A percentile compares a stretch with the other conserved stretches of the same genome.
Conservation (phyloP, 2,797 vertebrate genomes). For the Sphenodon punctatus region DNA sequence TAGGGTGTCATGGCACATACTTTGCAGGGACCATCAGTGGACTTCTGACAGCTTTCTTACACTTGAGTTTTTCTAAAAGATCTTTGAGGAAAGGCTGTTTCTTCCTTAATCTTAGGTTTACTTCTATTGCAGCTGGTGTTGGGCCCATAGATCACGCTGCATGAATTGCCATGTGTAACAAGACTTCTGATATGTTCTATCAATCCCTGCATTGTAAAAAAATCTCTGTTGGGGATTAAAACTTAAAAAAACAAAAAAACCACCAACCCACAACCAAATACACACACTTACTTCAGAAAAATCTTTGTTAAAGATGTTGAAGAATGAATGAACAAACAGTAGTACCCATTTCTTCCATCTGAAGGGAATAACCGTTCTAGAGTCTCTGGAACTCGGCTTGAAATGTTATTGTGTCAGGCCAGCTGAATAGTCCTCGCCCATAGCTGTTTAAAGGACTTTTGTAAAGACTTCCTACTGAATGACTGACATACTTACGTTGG, state of each 20-base stretch:
- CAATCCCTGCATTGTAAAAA: neutral
- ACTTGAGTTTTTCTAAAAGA: no score
- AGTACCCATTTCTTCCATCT: neutral
- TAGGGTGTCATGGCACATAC: no score
- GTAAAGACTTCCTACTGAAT: neutral
- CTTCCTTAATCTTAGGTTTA: no score
- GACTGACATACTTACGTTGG: neutral
- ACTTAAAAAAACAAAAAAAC: no score
- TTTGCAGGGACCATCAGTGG: no score
- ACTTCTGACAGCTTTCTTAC: no score
- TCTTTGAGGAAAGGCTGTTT: no score
- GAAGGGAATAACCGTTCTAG: neutral
- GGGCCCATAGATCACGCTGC: neutral
- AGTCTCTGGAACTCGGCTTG: neutral
- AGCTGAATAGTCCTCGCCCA: neutral
- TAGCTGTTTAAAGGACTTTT: neutral
- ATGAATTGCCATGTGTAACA: neutral
- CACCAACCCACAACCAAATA: no score
- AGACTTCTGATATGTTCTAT: neutral
- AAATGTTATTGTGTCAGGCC: neutral
- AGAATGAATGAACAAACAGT: neutral
- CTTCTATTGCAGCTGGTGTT: neutral
- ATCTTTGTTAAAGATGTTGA: neutral
- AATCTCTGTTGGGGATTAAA: no score
- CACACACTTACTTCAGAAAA: neutral